Conservation (phyloP, 2,888 invertebrate genomes). For the Cacoxenus indagator region DNA sequence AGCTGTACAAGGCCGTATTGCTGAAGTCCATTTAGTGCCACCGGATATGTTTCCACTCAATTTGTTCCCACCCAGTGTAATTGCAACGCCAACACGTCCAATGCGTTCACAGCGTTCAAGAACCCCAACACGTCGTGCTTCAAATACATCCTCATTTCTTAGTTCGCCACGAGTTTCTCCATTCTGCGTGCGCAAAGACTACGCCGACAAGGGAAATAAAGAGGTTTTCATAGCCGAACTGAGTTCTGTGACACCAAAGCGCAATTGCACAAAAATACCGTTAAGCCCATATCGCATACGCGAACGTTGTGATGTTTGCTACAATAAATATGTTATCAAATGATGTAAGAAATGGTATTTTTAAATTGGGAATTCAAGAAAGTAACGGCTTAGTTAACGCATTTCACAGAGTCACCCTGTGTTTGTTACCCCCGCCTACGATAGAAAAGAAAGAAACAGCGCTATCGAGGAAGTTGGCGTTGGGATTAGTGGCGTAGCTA, state of each 20-base stretch:
- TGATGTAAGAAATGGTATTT: slow-evolving; percentile 28
- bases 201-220: slow-evolving; percentile 41
- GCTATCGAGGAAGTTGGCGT: no score
- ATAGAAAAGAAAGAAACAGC: no score
- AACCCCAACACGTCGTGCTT: slow-evolving; percentile 37
- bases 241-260: slow-evolving; percentile 26
- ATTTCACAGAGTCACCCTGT: not conserved
- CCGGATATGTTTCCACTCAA: not conserved
- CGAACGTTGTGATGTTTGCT: slow-evolving; percentile 62
- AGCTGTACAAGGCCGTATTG: slow-evolving; percentile 42
- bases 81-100: slow-evolving; percentile 35
- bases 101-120: slow-evolving; percentile 7
- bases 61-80: slow-evolving; percentile 36
- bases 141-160: slow-evolving; percentile 43
- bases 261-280: slow-evolving; percentile 1
- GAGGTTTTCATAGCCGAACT: slow-evolving; percentile 31
- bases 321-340: slow-evolving; percentile 57
- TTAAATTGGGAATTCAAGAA: not conserved
- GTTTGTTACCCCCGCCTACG: not conserved
- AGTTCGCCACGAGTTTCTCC: slow-evolving; percentile 54
- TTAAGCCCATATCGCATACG: slow-evolving; percentile 44
- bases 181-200: slow-evolving; percentile 47
- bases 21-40: slow-evolving; percentile 40
- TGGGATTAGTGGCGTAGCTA: no score
- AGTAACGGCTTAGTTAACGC: not conserved